Evolutionary conservation across 1,140 invertebrate species (phyloP).

Genomic region (Lordiphosa clarofinis): DNA sequence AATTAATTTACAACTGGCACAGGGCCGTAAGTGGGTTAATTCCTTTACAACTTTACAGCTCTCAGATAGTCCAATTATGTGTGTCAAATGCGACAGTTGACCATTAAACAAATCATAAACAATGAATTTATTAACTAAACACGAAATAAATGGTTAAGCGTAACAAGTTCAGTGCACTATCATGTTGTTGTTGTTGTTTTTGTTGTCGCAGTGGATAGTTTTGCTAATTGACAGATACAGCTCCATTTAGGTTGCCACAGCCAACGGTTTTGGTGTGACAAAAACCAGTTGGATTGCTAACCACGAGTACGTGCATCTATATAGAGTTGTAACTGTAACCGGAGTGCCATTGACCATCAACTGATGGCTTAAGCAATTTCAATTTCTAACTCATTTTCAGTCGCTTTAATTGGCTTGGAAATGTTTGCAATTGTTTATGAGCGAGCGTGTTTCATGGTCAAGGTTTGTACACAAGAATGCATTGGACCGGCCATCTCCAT

Average conservation of each 20-base stretch:
- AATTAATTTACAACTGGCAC: neutral
- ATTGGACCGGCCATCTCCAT: constrained; percentile 13
- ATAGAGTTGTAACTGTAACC: constrained; percentile 49
- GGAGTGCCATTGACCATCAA: constrained; percentile 63
- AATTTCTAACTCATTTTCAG: constrained; percentile 64
- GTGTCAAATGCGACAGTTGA: constrained; percentile 33
- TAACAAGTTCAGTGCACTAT: constrained; percentile 69
- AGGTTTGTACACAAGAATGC: constrained; percentile 61
- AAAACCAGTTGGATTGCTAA: constrained; percentile 44
- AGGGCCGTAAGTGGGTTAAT: constrained; percentile 41
- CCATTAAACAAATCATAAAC: constrained; percentile 58
- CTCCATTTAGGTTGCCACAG: constrained; percentile 53
- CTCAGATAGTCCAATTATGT: constrained; percentile 28
- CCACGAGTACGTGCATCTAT: neutral
- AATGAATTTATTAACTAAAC: constrained; percentile 31
- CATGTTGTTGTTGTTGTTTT: constrained; percentile 13
- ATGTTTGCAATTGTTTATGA: constrained; percentile 47
- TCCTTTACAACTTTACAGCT: constrained; percentile 13
- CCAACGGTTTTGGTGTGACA: constrained; percentile 32
- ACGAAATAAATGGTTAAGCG: constrained; percentile 22
- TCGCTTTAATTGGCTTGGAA: constrained; percentile 56
- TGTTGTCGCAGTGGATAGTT: neutral
- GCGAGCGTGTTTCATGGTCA: constrained; percentile 64
- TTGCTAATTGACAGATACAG: constrained; percentile 62
- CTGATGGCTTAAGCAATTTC: constrained; percentile 48